Base-by-base conservation (phyloP, 2,797 vertebrate species). In the Hephaestus fuliginosus region DNA sequence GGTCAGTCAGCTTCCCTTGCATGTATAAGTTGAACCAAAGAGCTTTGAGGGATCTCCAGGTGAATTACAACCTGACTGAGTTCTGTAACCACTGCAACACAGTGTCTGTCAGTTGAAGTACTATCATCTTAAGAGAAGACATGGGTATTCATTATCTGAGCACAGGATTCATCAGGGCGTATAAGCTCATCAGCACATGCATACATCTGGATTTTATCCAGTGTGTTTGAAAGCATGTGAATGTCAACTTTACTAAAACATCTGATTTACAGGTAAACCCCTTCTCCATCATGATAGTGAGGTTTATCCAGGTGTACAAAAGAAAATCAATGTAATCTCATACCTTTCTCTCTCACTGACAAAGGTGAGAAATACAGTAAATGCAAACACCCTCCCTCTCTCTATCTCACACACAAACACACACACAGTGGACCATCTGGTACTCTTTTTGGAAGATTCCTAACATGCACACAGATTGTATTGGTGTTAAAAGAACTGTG, bases 51-150 rank as follows among this genome's bases (percentile, higher is more conserved):
- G 49, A 1, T 73, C 60, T 56, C 5, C n/a, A 70, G 36, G 49
- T 82, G 76, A 84, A 79, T 82, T 83, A 75, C 52, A 82, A 61
- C 44, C 53, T 56, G 51, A 74, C 60, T 41, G 15, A 57, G 53
- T 56, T 64, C 4, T 36, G 77, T 8, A 74, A 33, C 67, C 10
- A 61, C 48, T 4, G 10, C 33, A 65, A 63, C 43, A 64, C 49
- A 55, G 49, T 55, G 39, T 69, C 44, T 60, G 30, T 61, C 61
- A 28, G 30, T 3, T 64, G n/a, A 66, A 77, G 30, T 44, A 43
- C 58, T 55, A 63, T 39, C 17, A 49, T 70, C 9, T 70, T 11
- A 39, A 61, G 22, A 63, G 46, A 77, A 25, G 11, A 74, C 22
- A 78, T 30, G 30, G 53, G 76, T 58, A 58, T 70, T 56, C 25